Conservation (phyloP, 2,113 vertebrate genomes). For the Leptocoma aspasia region DNA sequence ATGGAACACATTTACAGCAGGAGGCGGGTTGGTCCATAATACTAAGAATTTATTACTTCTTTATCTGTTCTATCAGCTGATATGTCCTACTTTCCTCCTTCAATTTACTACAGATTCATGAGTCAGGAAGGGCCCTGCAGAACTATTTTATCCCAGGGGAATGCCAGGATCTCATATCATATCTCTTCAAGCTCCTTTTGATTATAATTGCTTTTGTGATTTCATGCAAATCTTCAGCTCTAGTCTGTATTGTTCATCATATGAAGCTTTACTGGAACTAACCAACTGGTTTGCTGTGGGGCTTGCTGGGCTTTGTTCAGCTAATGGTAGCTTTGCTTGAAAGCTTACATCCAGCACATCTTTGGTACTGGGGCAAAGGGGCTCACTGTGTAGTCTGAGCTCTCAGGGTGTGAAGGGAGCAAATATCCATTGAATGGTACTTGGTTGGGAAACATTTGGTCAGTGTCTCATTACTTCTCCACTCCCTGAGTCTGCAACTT, state of each 20-base stretch:
- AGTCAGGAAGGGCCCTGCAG: slow-evolving; percentile 30
- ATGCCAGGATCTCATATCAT: slow-evolving; percentile 24
- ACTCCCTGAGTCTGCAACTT: not conserved
- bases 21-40: not conserved
- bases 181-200: slow-evolving; percentile 37
- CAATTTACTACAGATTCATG: not conserved
- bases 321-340: not conserved
- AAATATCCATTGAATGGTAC: not conserved
- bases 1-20: not conserved
- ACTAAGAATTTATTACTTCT: not conserved
- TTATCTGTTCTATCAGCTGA: slow-evolving; percentile 29
- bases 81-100: slow-evolving; percentile 40
- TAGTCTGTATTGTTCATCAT: not conserved
- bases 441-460: not conserved
- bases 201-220: slow-evolving; percentile 33
- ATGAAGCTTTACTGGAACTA: not conserved
- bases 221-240: slow-evolving; percentile 7
- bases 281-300: not conserved
- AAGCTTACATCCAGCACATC: not conserved
- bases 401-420: not conserved
- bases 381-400: not conserved
- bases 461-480: not conserved
- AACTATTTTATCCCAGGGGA: slow-evolving; percentile 31
- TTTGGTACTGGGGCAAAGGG: not conserved
- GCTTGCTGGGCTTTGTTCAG: not conserved